Evolutionary conservation across 1,140 invertebrate genomes (phyloP).

Genomic region (Euwallacea similis): DNA sequence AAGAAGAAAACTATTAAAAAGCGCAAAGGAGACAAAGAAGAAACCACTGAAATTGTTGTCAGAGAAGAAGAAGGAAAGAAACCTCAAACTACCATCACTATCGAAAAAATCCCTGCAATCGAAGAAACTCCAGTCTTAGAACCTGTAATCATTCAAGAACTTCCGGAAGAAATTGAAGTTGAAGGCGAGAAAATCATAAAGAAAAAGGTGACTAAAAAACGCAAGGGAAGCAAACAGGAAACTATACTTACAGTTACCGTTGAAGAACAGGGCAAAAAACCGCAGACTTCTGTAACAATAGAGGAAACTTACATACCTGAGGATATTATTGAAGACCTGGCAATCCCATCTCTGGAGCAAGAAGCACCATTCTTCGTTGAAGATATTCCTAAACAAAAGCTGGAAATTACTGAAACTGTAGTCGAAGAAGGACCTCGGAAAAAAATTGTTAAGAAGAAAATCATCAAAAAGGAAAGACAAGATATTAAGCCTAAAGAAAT

Average conservation of each 20-base stretch:
- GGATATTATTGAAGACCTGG: slow-evolving; percentile 41
- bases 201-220: slow-evolving; percentile 40
- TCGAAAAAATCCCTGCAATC: slow-evolving; percentile 50
- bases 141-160: slow-evolving; percentile 46
- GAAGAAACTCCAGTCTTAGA: slow-evolving; percentile 11
- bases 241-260: slow-evolving; percentile 54
- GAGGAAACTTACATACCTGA: slow-evolving; percentile 53
- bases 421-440: slow-evolving; percentile 48
- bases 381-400: slow-evolving; percentile 41
- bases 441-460: slow-evolving; percentile 46
- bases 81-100: slow-evolving; percentile 50
- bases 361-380: slow-evolving; percentile 44
- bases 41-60: slow-evolving; percentile 47
- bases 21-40: slow-evolving; percentile 46
- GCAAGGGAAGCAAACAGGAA: slow-evolving; percentile 49
- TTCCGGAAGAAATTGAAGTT: slow-evolving; percentile 45
- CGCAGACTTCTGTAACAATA: slow-evolving; percentile 50
- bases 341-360: slow-evolving; percentile 50
- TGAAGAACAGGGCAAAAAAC: slow-evolving; percentile 54
- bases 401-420: slow-evolving; percentile 48
- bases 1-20: slow-evolving; percentile 54
- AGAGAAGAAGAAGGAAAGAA: slow-evolving; percentile 51
- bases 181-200: slow-evolving; percentile 36
- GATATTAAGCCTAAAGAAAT: slow-evolving; percentile 40
- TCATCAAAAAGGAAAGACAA: slow-evolving; percentile 38